Evolutionary conservation across 2,888 invertebrate species (phyloP).

Genomic region (Rhamphomyia laevipes): DNA sequence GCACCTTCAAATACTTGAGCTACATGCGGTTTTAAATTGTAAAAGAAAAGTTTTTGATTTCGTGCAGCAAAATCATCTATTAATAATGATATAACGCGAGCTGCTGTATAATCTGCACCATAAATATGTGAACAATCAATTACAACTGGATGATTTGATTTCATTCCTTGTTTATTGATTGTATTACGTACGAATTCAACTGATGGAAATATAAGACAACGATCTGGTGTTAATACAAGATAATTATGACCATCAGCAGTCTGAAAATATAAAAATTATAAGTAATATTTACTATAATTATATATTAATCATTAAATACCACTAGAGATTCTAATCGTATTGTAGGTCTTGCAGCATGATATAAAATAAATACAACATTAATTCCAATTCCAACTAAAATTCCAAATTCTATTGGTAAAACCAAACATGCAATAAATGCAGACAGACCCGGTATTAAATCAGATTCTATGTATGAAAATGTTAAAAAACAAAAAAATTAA

Average conservation of each 20-base stretch:
- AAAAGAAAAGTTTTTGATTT: constrained; percentile 66
- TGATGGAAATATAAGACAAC: constrained; percentile 82
- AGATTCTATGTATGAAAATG: constrained; percentile 49
- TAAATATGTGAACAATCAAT: constrained; percentile 82
- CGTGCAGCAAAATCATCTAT: constrained; percentile 63
- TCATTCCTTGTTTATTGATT: constrained; percentile 67
- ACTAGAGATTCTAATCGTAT: constrained; percentile 64
- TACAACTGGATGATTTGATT: constrained; percentile 61
- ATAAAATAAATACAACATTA: constrained; percentile 73
- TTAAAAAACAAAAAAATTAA: neutral
- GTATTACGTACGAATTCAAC: constrained; percentile 79
- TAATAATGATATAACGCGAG: constrained; percentile 63
- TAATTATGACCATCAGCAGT: constrained; percentile 60
- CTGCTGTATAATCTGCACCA: constrained; percentile 79
- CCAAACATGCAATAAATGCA: constrained; percentile 75
- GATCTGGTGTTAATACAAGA: constrained; percentile 73
- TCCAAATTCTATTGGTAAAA: constrained; percentile 75
- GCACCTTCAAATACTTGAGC: constrained; percentile 66
- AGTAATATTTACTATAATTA: constrained; percentile 5
- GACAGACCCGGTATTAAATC: constrained; percentile 76
- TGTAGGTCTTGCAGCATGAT: constrained; percentile 79
- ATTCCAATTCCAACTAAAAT: constrained; percentile 74
- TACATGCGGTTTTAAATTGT: constrained; percentile 70
- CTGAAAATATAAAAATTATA: constrained; percentile 18
- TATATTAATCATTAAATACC: constrained; percentile 40